A percentile compares a stretch with the other conserved stretches of the same genome.
These are phyloP conservation scores for Sycophila sp. DNA, from an alignment of 1,140 invertebrate species.

Conservation along the genomic window DNA sequence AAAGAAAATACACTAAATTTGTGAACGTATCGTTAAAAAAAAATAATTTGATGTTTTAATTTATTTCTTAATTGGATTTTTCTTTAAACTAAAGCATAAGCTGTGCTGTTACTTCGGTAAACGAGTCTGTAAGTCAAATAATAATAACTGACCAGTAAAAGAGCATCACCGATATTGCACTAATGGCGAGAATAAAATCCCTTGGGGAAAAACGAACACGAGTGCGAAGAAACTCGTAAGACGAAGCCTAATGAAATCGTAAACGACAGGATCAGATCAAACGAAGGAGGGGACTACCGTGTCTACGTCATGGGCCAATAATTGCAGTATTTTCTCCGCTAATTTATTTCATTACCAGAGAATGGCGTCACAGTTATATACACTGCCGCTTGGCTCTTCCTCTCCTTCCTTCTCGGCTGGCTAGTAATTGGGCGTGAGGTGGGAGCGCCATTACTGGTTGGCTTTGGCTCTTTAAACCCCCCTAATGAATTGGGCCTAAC, in stretches of 20 bases:
- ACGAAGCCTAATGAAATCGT: constrained; percentile 40
- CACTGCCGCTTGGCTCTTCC: neutral
- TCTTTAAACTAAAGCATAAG: too few relatives aligned
- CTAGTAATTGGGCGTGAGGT: constrained; percentile 15
- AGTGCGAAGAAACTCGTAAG: constrained; percentile 33
- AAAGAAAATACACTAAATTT: too few relatives aligned
- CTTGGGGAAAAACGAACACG: constrained; percentile 30
- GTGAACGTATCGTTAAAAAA: too few relatives aligned
- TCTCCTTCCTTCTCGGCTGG: neutral
- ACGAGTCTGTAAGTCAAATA: too few relatives aligned
- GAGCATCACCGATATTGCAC: too few relatives aligned
- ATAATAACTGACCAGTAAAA: too few relatives aligned
- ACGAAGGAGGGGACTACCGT: constrained; percentile 1
- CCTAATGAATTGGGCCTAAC: constrained; percentile 41
- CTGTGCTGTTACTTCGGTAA: too few relatives aligned
- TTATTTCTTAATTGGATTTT: too few relatives aligned
- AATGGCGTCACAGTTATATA: neutral
- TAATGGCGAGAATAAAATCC: too few relatives aligned
- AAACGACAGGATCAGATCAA: constrained; percentile 26
- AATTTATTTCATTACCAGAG: constrained; percentile 44
- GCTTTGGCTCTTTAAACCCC: constrained; percentile 37
- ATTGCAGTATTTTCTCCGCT: constrained; percentile 42
- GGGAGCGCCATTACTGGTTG: constrained; percentile 25
- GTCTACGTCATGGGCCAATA: constrained; percentile 29
- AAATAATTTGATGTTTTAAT: too few relatives aligned